Evolutionary conservation across 92 coral and sea anemone species (phyloP).

Genomic region (Plumapathes pennacea): DNA sequence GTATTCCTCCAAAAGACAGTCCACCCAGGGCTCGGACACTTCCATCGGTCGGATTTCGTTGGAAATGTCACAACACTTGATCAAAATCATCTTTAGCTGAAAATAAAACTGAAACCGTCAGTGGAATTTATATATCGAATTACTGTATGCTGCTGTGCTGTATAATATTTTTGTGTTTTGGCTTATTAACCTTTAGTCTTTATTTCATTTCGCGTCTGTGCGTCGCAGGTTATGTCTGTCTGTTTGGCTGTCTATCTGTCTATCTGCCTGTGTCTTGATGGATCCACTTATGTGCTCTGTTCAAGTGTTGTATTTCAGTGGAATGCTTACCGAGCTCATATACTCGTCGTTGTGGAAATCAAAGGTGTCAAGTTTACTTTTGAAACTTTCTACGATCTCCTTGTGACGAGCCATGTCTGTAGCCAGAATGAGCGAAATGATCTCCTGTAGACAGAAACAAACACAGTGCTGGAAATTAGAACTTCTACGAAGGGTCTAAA

Average conservation of each 20-base stretch:
- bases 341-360: constrained; percentile 72
- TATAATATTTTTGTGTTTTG: no score
- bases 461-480: not conserved
- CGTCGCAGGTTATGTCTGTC: no score
- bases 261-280: no score
- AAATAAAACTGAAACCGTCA: no score
- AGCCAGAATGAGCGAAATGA: constrained; percentile 67
- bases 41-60: constrained; percentile 81
- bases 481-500: no score
- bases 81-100: constrained; percentile 72
- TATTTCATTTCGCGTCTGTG: no score
- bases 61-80: constrained; percentile 80
- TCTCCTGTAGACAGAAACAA: constrained; percentile 35
- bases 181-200: no score
- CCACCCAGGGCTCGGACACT: constrained; percentile 80
- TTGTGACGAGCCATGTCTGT: constrained; percentile 88
- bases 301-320: no score
- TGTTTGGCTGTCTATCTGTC: no score
- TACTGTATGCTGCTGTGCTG: no score
- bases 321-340: constrained; percentile 55
- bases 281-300: no score
- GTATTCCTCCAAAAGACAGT: constrained; percentile 73
- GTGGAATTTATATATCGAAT: no score
- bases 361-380: constrained; percentile 75
- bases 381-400: constrained; percentile 72